These are phyloP conservation scores for Lumbricus terrestris DNA, from an alignment of 2,888 invertebrate species.

Conservation along the genomic window DNA sequence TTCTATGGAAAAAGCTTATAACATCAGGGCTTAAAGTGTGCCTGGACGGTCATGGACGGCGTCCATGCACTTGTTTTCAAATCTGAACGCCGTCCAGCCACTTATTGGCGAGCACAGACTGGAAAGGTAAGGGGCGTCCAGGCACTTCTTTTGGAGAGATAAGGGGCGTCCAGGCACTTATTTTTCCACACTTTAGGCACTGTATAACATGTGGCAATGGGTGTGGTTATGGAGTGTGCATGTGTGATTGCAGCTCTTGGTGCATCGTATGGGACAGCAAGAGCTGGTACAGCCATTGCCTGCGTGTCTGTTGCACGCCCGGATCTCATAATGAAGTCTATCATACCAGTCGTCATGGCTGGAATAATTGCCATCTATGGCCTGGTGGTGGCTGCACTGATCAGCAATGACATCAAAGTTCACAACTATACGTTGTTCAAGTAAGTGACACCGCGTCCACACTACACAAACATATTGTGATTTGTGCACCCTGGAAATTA, in stretches of 20 bases:
- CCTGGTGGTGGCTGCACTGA: slow-evolving; percentile 96
- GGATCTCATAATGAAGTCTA: slow-evolving; percentile 99
- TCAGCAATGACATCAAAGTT: slow-evolving; percentile 76
- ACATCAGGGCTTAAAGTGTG: no score
- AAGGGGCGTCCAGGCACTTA: no score
- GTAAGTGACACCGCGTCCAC: slow-evolving; percentile 66
- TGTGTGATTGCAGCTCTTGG: slow-evolving; percentile 78
- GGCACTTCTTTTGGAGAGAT: no score
- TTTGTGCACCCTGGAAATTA: background rate
- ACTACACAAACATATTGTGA: background rate
- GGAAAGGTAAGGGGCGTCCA: no score
- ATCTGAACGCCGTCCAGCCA: no score
- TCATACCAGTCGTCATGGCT: slow-evolving; percentile 83
- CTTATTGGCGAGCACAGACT: no score
- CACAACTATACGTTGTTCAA: slow-evolving; percentile 69
- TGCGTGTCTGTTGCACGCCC: slow-evolving; percentile 99
- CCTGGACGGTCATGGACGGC: no score
- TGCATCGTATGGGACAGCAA: slow-evolving; percentile 99
- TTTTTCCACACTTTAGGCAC: no score
- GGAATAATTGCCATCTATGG: slow-evolving; percentile 99
- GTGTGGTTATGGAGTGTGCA: no score
- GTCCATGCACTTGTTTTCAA: no score
- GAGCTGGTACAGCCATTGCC: slow-evolving; percentile 99
- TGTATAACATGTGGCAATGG: no score
- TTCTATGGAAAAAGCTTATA: no score